phyloP scores from a whole-genome alignment of 1,140 invertebrate genomes.

The Globodera ellingtonae region DNA sequence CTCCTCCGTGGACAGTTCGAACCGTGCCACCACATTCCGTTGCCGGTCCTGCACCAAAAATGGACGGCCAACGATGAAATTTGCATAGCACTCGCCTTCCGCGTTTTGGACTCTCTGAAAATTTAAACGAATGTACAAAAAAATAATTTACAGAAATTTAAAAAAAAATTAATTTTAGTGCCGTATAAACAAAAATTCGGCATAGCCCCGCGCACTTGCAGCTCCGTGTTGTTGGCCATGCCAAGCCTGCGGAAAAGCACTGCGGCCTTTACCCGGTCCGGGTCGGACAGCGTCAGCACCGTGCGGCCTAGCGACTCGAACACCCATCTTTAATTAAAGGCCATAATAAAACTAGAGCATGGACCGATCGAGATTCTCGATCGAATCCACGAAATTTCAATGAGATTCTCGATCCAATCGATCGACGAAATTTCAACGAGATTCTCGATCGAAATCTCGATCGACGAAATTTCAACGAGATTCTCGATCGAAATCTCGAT shows the following conservation, averaged over 20 bases:
- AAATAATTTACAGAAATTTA: too few relatives aligned
- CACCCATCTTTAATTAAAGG: constrained; percentile 23
- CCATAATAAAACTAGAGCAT: too few relatives aligned
- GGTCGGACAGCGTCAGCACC: constrained; percentile 34
- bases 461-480: too few relatives aligned
- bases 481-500: too few relatives aligned
- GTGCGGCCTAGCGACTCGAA: constrained; percentile 47
- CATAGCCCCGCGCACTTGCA: background rate
- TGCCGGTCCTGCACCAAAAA: constrained; percentile 20
- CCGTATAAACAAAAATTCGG: too few relatives aligned
- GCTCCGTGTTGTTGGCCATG: background rate
- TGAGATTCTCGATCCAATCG: too few relatives aligned
- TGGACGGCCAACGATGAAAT: constrained; percentile 21
- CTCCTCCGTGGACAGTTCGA: constrained; percentile 7
- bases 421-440: too few relatives aligned
- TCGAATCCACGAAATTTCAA: too few relatives aligned
- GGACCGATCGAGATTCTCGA: too few relatives aligned
- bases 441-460: too few relatives aligned
- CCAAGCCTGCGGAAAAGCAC: constrained; percentile 1
- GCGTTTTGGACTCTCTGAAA: constrained; percentile 24
- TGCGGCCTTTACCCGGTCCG: constrained; percentile 27
- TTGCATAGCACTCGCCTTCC: constrained; percentile 18
- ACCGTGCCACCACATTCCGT: constrained; percentile 18
- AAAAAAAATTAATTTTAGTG: too few relatives aligned
- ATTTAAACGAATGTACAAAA: too few relatives aligned